These are phyloP conservation scores for Eurois occulta DNA, from an alignment of 2,888 invertebrate genomes.

Conservation along the genomic window DNA sequence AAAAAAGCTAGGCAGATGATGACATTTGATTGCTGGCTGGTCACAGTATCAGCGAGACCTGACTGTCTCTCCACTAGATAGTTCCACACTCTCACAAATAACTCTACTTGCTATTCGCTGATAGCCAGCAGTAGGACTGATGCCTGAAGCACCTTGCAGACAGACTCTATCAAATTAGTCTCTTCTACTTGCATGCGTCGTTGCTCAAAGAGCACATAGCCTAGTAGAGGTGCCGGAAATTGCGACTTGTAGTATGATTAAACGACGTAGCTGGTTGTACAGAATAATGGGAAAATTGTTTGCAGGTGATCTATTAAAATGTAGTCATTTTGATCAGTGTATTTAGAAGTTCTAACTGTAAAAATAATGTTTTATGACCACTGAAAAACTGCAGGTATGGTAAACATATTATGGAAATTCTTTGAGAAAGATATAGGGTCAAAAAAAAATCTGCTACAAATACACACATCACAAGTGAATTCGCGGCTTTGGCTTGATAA, in stretches of 20 bases:
- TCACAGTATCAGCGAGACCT: not conserved
- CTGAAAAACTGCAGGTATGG: not conserved
- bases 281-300: not conserved
- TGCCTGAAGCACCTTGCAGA: not conserved
- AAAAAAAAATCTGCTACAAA: not conserved
- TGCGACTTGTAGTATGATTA: conserved; percentile 34
- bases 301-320: not conserved
- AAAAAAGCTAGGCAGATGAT: not conserved
- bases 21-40: not conserved
- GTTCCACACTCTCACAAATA: not conserved
- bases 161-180: conserved; percentile 11
- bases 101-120: not conserved
- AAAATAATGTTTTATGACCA: not conserved
- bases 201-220: conserved; percentile 27
- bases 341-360: not conserved
- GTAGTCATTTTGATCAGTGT: not conserved
- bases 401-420: not conserved
- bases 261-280: not conserved
- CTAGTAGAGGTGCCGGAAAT: conserved; percentile 36
- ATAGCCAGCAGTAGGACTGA: not conserved
- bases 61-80: not conserved
- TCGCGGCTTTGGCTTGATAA: not conserved
- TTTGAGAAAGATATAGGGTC: not conserved
- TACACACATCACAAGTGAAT: not conserved
- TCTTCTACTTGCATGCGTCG: conserved; percentile 8